These are phyloP conservation scores for Heliconius congener DNA, from an alignment of 1,140 invertebrate genomes.

Conservation along the genomic window DNA sequence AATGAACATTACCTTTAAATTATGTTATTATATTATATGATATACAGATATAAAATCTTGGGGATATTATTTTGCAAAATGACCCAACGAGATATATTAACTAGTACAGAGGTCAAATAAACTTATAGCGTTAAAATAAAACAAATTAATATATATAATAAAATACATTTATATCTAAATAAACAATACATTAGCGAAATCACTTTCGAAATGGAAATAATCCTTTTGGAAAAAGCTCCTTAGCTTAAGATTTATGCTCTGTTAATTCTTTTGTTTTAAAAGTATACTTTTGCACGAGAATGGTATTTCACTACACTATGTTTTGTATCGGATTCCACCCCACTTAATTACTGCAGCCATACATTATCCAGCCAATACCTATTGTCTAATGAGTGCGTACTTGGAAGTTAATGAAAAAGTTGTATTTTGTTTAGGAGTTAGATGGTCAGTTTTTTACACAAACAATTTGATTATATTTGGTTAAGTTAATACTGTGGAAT, in stretches of 20 bases:
- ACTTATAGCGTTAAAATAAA: background rate
- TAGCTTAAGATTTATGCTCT: slow-evolving; percentile 6
- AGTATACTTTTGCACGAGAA: background rate
- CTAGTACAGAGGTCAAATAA: too few species aligned
- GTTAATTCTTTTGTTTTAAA: slow-evolving; percentile 4
- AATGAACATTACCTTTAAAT: background rate
- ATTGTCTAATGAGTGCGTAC: background rate
- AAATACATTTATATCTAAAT: background rate
- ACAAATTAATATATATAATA: background rate
- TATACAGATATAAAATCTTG: too few species aligned
- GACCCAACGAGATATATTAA: too few species aligned
- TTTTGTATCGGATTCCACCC: slow-evolving; percentile 5
- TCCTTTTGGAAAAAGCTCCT: slow-evolving; percentile 7
- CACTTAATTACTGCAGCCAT: slow-evolving; percentile 11
- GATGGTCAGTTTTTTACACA: background rate
- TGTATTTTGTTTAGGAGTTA: background rate
- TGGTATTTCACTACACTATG: background rate
- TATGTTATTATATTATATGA: background rate
- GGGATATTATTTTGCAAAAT: too few species aligned
- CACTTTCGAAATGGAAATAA: background rate
- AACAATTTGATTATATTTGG: background rate
- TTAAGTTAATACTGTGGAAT: background rate
- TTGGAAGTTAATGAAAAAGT: background rate
- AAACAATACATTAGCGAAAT: background rate
- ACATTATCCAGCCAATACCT: background rate